phyloP scores from a whole-genome alignment of 2,888 invertebrate species.

The Lochmaea crataegi region DNA sequence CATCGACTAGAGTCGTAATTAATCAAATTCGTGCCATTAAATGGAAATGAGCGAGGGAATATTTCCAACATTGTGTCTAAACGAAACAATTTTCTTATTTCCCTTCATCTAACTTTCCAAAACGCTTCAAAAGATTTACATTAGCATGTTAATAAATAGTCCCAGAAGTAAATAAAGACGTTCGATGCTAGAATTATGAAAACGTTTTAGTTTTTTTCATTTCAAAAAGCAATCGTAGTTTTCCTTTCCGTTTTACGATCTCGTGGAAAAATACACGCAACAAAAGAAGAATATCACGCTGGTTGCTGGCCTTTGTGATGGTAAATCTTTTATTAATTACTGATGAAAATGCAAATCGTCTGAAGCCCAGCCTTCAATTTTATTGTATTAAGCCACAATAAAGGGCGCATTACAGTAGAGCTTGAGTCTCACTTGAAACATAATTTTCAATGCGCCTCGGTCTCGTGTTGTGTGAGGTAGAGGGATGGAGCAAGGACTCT shows the following conservation, averaged over 20 bases:
- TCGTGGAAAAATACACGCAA: slow-evolving; percentile 6
- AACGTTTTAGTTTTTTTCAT: too few relatives aligned
- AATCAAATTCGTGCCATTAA: too few relatives aligned
- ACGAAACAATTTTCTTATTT: too few relatives aligned
- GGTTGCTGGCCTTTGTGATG: slow-evolving; percentile 43
- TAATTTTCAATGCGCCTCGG: slow-evolving; percentile 29
- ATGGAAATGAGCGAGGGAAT: too few relatives aligned
- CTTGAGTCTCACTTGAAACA: slow-evolving; percentile 37
- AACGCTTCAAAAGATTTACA: too few relatives aligned
- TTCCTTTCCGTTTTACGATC: not conserved
- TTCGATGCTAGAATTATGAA: too few relatives aligned
- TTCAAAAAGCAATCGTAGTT: not conserved
- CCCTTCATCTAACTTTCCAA: too few relatives aligned
- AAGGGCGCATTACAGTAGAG: slow-evolving; percentile 36
- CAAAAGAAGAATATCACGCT: slow-evolving; percentile 43
- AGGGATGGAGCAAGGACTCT: slow-evolving; percentile 17
- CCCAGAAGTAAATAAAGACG: too few relatives aligned
- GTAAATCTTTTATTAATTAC: slow-evolving; percentile 47
- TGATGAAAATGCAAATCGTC: slow-evolving; percentile 46
- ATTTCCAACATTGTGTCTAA: too few relatives aligned
- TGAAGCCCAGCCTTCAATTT: slow-evolving; percentile 37
- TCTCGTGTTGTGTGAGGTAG: slow-evolving; percentile 15
- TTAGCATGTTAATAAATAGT: too few relatives aligned
- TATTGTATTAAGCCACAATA: slow-evolving; percentile 40
- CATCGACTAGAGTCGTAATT: too few relatives aligned